Base-by-base conservation (phyloP, 1,140 invertebrate genomes). In the Odontomachus brunneus region DNA sequence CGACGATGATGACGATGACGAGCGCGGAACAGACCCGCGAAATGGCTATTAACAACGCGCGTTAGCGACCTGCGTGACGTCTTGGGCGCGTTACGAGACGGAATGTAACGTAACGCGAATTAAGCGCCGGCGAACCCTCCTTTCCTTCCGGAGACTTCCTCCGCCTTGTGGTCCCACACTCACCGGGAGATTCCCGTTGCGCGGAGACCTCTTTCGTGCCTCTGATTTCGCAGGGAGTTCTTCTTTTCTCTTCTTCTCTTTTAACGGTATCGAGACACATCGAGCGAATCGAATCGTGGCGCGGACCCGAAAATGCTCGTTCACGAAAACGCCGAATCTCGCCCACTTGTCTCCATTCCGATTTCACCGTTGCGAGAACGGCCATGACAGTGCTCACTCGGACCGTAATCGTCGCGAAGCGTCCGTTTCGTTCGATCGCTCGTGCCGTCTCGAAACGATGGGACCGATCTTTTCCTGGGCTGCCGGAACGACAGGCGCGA, bases 141-240 rank as follows among this genome's bases (percentile, higher is more conserved):
- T 49, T 59, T 66, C 51, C 19, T 76, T 86, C 71, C 72, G n/a
- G 22, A 11, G 22, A 69, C 84, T 85, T 60, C 65, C 72, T 76
- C 48, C 48, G 5, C 12, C n/a, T 24, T 48, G 17, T 15, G 48
- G 15, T 48, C 67, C 59, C 57, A 38, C 57, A 84, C 62, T 62
- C 63, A 74, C 84, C 84, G 65, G 71, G 63, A 82, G 63, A 74
- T 87, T 87, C 84, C 85, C 85, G 85, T 87, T 87, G 85, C 38
- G 12, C 38, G 12, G 15, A 48, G 57, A 9, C 74, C 73, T 72
- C 76, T 75, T 67, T 26, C 48, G 24, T 62, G 62, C 33, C 51
- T 48, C n/a, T 22, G 38, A 82, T 85, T 86, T 85, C 65, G 65
- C 24, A 26, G 44, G 38, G 33, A 49, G 55, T n/a, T n/a, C n/a